Percentiles rank a stretch among this genome's conserved stretches.
Conservation (phyloP, 1,140 invertebrate species). For the Ericerus pela region DNA sequence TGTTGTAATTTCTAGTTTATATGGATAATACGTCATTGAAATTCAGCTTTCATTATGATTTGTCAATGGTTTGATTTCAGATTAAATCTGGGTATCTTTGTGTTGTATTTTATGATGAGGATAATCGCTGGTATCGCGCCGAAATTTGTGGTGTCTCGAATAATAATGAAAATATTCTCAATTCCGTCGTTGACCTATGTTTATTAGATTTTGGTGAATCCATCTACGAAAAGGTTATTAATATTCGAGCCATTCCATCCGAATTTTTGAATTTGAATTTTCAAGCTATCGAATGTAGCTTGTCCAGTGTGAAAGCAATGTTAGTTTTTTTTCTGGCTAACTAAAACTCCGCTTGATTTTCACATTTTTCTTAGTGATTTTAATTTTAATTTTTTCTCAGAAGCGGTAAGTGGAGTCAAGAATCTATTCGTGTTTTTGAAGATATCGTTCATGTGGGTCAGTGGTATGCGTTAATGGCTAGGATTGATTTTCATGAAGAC, state of each 20-base stretch:
- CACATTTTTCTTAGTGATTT: not conserved
- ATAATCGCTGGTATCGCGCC: constrained; percentile 58
- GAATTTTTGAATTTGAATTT: constrained; percentile 54
- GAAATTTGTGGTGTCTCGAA: constrained; percentile 30
- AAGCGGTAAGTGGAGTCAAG: constrained; percentile 40
- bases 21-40: too few species aligned
- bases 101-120: constrained; percentile 55
- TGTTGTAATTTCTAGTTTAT: too few species aligned
- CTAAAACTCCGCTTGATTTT: not conserved
- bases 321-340: constrained; percentile 25
- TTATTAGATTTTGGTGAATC: constrained; percentile 71
- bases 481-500: too few species aligned
- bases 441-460: constrained; percentile 47
- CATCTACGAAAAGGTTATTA: constrained; percentile 40
- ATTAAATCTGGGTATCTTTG: constrained; percentile 56
- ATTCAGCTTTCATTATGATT: too few species aligned
- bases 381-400: constrained; percentile 22
- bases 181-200: constrained; percentile 44
- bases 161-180: constrained; percentile 34
- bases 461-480: constrained; percentile 50
- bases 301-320: constrained; percentile 49
- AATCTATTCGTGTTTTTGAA: constrained; percentile 53
- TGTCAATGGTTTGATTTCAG: constrained; percentile 23
- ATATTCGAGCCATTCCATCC: constrained; percentile 50
- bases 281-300: constrained; percentile 65